A percentile compares a stretch with the other conserved stretches of the same genome.
Evolutionary conservation across 2,113 vertebrate species (phyloP).

Genomic region (Riparia riparia): DNA sequence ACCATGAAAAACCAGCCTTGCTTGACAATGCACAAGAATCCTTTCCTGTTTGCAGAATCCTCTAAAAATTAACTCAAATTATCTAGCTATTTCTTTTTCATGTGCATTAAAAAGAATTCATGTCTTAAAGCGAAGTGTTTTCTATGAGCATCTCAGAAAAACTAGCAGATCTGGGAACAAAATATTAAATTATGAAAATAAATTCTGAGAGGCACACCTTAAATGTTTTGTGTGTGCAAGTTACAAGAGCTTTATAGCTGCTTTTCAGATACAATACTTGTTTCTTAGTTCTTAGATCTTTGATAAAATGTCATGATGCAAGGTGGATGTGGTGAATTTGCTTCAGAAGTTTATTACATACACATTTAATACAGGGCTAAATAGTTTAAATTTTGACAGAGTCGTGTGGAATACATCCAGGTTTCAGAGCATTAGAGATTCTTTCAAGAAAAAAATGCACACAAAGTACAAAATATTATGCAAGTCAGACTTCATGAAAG

Average conservation of each 20-base stretch:
- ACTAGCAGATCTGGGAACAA: background rate
- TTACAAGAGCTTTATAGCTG: background rate
- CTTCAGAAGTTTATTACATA: background rate
- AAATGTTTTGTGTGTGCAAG: background rate
- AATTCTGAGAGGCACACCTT: background rate
- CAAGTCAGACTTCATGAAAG: background rate
- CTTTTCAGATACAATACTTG: background rate
- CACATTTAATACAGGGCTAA: background rate
- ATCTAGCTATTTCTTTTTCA: background rate
- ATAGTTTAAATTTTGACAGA: background rate
- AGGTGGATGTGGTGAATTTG: background rate
- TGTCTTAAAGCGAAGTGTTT: background rate
- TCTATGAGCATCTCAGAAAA: background rate
- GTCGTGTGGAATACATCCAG: background rate
- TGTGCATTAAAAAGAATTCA: background rate
- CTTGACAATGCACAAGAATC: background rate
- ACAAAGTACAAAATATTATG: background rate
- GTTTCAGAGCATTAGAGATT: background rate
- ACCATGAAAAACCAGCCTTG: background rate
- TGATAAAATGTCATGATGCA: background rate
- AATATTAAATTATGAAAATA: background rate
- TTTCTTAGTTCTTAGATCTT: background rate
- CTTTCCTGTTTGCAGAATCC: background rate
- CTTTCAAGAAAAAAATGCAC: background rate
- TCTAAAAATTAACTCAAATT: background rate